These are phyloP conservation scores for Coenonympha arcania DNA, from an alignment of 2,888 invertebrate genomes.

Conservation along the genomic window DNA sequence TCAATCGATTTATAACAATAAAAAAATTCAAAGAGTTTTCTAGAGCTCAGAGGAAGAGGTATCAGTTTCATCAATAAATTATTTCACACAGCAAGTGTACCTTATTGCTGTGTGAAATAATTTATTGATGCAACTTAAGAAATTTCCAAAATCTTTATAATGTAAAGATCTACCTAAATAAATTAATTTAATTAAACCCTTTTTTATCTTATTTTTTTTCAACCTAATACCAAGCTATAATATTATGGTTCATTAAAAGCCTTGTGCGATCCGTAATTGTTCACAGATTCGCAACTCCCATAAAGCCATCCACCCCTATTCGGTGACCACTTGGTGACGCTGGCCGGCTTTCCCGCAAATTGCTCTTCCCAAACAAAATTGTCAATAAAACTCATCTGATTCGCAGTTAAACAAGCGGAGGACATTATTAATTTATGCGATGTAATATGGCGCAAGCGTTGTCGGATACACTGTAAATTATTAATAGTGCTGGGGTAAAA, in stretches of 20 bases:
- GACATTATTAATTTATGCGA: constrained; percentile 74
- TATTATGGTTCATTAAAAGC: constrained; percentile 4
- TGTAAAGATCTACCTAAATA: no score
- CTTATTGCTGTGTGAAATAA: no score
- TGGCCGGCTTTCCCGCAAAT: constrained; percentile 71
- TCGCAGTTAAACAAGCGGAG: constrained; percentile 74
- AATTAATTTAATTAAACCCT: no score
- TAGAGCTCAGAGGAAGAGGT: no score
- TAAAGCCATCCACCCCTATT: constrained; percentile 48
- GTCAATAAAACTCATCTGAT: constrained; percentile 75
- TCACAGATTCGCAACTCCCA: constrained; percentile 23
- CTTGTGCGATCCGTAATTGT: constrained; percentile 18
- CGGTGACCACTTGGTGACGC: constrained; percentile 68
- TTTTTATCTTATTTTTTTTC: no score
- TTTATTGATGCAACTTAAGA: no score
- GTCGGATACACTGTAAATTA: constrained; percentile 71
- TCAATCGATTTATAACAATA: no score
- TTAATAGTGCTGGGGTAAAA: constrained; percentile 74
- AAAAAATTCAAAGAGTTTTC: no score
- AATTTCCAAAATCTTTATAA: no score
- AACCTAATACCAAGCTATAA: no score
- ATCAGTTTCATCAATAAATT: no score
- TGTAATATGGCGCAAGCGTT: constrained; percentile 73
- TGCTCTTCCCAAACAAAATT: constrained; percentile 73
- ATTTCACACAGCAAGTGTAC: no score